These are phyloP conservation scores for Chionomys nivalis DNA, from an alignment of 2,113 vertebrate species.

Conservation along the genomic window DNA sequence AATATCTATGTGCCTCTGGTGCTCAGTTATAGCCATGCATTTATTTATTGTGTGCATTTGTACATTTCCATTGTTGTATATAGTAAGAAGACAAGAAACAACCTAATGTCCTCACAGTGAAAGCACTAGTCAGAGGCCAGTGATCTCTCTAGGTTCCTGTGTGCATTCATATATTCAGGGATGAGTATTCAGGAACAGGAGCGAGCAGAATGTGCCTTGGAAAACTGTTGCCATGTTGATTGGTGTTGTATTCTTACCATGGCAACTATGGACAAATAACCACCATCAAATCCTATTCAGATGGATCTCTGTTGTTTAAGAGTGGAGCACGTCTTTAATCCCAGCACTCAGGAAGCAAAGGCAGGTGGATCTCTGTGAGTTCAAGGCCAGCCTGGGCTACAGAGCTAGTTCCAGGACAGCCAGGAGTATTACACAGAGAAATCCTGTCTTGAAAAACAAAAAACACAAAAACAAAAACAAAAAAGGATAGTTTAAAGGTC, in stretches of 20 bases:
- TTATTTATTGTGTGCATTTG: not conserved
- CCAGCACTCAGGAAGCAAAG: no score
- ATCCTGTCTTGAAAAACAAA: no score
- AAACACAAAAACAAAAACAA: no score
- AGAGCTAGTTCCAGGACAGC: no score
- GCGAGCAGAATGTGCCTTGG: not conserved
- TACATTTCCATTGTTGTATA: not conserved
- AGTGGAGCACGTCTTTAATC: not conserved
- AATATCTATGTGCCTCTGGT: not conserved
- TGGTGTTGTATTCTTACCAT: conserved; percentile 50
- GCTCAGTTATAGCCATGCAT: not conserved
- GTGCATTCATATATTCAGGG: not conserved
- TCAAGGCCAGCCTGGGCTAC: no score
- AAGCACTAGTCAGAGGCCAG: not conserved
- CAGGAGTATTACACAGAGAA: no score
- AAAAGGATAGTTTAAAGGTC: not conserved
- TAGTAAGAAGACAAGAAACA: not conserved
- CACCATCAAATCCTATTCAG: conserved; percentile 46
- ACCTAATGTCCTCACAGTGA: not conserved
- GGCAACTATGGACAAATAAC: conserved; percentile 25
- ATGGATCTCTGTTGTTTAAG: not conserved
- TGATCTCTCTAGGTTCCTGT: not conserved
- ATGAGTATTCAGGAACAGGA: not conserved
- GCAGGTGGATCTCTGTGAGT: no score
- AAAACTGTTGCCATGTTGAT: not conserved